phyloP scores from a whole-genome alignment of 1,140 invertebrate species.

The Penaeus vannamei region DNA sequence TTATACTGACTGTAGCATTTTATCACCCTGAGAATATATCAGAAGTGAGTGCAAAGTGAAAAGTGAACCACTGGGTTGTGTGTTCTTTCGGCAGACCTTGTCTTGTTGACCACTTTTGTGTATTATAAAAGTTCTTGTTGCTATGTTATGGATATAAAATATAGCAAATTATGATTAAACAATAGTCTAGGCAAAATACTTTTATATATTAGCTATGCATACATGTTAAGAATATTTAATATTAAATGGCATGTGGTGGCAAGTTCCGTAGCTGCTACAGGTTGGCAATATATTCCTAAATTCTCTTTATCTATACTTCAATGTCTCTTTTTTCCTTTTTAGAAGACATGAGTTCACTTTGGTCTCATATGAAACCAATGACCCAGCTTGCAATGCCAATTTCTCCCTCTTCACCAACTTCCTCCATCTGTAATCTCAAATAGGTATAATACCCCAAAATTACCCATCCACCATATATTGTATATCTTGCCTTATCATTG shows the following conservation, averaged over 20 bases:
- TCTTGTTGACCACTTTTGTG: conserved; percentile 24
- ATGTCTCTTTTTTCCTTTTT: too few relatives aligned
- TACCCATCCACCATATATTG: too few relatives aligned
- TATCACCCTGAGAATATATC: too few relatives aligned
- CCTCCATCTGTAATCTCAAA: too few relatives aligned
- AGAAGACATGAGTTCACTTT: too few relatives aligned
- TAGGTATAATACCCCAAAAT: too few relatives aligned
- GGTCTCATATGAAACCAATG: too few relatives aligned
- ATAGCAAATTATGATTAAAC: conserved; percentile 9
- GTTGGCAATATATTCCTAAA: background rate
- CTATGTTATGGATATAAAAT: conserved; percentile 13
- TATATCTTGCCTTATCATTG: too few relatives aligned
- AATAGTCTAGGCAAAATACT: conserved; percentile 15
- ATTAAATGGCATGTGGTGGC: conserved; percentile 12
- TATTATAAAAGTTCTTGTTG: conserved; percentile 31
- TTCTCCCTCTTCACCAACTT: too few relatives aligned
- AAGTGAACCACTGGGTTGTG: conserved; percentile 1
- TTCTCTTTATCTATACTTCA: background rate
- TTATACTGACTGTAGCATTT: too few relatives aligned
- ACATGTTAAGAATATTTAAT: conserved; percentile 9
- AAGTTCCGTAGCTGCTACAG: background rate
- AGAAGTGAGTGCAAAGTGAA: too few relatives aligned
- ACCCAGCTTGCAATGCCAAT: too few relatives aligned
- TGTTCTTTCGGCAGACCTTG: conserved; percentile 2
- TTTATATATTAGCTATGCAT: conserved; percentile 24